Conservation (phyloP, 2,113 vertebrate genomes). For the Marmota monax region DNA sequence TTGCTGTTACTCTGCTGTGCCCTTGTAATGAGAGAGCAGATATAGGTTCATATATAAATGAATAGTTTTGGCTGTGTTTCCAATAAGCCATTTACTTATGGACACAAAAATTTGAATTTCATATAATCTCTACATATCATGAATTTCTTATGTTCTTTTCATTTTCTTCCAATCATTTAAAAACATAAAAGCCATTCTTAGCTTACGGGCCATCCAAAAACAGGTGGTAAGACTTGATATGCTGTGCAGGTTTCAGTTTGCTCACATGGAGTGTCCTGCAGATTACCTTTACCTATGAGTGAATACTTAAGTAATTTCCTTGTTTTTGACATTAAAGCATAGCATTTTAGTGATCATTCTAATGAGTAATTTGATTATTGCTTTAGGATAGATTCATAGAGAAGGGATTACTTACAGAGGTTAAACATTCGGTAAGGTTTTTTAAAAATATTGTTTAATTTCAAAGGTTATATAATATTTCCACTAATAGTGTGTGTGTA, state of each 20-base stretch:
- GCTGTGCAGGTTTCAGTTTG: constrained; percentile 7
- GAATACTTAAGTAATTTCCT: constrained; percentile 17
- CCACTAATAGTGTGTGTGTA: background rate
- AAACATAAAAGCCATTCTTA: constrained; percentile 6
- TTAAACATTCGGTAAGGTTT: constrained; percentile 30
- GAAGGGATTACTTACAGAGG: background rate
- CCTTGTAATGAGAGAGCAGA: background rate
- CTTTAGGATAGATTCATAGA: constrained; percentile 18
- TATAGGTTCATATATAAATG: background rate
- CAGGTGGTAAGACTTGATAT: background rate
- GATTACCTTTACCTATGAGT: constrained; percentile 12
- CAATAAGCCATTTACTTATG: constrained; percentile 9
- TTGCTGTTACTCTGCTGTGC: background rate
- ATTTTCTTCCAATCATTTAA: constrained; percentile 54
- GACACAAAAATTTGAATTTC: constrained; percentile 24
- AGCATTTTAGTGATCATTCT: background rate
- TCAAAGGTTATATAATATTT: constrained; percentile 7
- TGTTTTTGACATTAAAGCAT: constrained; percentile 28
- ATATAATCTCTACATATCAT: background rate
- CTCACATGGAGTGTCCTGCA: background rate
- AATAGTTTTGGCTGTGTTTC: background rate
- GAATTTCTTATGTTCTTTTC: background rate
- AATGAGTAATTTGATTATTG: constrained; percentile 39
- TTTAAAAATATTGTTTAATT: constrained; percentile 4
- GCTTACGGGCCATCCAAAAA: background rate